Conservation (phyloP, 2,888 invertebrate genomes). For the Branchipolynoe longqiensis region DNA sequence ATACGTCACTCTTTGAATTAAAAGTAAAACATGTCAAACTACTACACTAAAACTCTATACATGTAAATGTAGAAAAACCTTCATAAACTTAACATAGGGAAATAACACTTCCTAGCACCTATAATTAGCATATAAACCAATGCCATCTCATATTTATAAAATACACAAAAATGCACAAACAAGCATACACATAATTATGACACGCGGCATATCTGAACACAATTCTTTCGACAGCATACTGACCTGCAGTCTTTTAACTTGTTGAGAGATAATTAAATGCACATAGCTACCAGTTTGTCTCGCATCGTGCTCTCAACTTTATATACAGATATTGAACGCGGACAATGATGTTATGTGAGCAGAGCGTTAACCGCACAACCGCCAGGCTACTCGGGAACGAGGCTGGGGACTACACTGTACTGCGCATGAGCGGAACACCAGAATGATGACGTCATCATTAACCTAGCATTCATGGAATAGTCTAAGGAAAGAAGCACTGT, state of each 20-base stretch:
- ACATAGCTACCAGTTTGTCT: too few species aligned
- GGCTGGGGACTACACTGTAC: too few species aligned
- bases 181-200: background rate
- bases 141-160: background rate
- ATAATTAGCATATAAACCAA: conserved; percentile 6
- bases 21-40: background rate
- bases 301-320: too few species aligned
- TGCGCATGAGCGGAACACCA: too few species aligned
- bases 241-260: conserved; percentile 22
- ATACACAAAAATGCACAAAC: background rate
- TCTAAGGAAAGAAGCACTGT: too few species aligned
- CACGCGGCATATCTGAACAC: background rate
- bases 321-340: conserved; percentile 29
- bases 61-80: conserved; percentile 8
- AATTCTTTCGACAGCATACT: background rate
- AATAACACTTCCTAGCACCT: conserved; percentile 13
- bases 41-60: background rate
- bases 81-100: background rate
- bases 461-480: too few species aligned
- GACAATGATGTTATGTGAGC: conserved; percentile 27
- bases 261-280: background rate
- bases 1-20: background rate
- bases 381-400: too few species aligned
- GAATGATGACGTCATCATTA: too few species aligned
- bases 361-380: too few species aligned